Percentiles rank a stretch among this genome's conserved stretches.
Evolutionary conservation across 1,140 invertebrate genomes (phyloP).

Genomic region (Diorhabda sublineata): DNA sequence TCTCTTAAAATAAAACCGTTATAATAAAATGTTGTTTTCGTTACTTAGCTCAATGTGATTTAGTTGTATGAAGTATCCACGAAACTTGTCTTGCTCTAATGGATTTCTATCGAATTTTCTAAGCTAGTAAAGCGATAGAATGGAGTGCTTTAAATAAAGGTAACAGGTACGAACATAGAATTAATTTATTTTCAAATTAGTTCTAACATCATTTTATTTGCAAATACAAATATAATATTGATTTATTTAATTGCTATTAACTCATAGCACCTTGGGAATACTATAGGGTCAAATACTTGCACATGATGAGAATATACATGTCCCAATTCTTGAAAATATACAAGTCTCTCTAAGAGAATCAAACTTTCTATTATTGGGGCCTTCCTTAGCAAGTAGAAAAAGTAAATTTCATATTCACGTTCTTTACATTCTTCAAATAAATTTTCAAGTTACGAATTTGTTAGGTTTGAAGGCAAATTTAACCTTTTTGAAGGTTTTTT

Average conservation of each 20-base stretch:
- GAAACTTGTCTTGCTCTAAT: too few relatives aligned
- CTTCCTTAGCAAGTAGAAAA: slow-evolving; percentile 79
- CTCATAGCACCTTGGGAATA: slow-evolving; percentile 73
- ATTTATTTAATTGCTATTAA: slow-evolving; percentile 56
- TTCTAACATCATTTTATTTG: too few relatives aligned
- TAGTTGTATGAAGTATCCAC: too few relatives aligned
- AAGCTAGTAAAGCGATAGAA: too few relatives aligned
- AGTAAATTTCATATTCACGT: slow-evolving; percentile 62
- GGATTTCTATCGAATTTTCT: too few relatives aligned
- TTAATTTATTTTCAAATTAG: too few relatives aligned
- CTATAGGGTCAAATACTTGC: slow-evolving; percentile 68
- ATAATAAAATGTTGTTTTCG: too few relatives aligned
- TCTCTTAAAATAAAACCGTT: too few relatives aligned
- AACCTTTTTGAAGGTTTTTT: slow-evolving; percentile 58
- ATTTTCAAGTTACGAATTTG: slow-evolving; percentile 50
- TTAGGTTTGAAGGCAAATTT: slow-evolving; percentile 39
- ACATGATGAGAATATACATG: slow-evolving; percentile 62
- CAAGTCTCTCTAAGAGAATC: slow-evolving; percentile 77
- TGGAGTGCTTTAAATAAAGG: too few relatives aligned
- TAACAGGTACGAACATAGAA: too few relatives aligned
- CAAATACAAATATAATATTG: neutral
- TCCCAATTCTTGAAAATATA: slow-evolving; percentile 71
- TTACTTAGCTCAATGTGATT: too few relatives aligned
- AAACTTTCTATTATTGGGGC: slow-evolving; percentile 81
- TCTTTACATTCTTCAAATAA: slow-evolving; percentile 45